Evolutionary conservation across 2,113 vertebrate genomes (phyloP), one percentile per base, ranked within the genome.

Genomic region (Holacanthus passer): DNA sequence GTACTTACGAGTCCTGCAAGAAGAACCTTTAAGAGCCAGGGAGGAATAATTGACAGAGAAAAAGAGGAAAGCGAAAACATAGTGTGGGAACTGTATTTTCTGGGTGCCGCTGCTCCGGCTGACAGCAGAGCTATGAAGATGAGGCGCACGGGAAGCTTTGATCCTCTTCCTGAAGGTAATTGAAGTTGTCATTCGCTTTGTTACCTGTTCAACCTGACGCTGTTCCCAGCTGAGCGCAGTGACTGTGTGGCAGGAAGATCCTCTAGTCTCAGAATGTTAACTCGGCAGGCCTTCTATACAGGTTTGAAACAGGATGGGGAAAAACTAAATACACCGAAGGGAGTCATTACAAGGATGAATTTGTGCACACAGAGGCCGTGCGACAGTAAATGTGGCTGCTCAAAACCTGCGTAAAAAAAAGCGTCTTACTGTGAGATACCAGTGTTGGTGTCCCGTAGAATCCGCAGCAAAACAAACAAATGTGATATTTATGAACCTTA

Each of bases 181-280:
- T 72, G 73, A 81, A 79, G 81, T 24, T 37, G 81, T 75, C 81
- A 13, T 47, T 63, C 20, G 58, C 74, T 84, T 84, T 88, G 75
- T 88, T 86, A 76, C 65, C 70, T 64, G 71, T 77, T 84, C 48
- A 70, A 59, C 71, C 75, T 69, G 62, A 68, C 79, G 81, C 73
- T 11, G 68, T 16, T 69, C 55, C 76, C 81, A 60, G 74, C 66
- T 29, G 73, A 81, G 81, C 65, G 3, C 32, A 37, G 41, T 1
- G 16, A 37, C 71, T 45, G 27, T 19, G 64, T 20, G 52, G 59
- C 69, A 58, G 52, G 39, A 32, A 32, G 9, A 58, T 31, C 35
- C 14, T 32, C 31, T 13, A 22, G 48, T 55, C 31, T 67, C 53
- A 24, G 2, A 58, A 48, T 24, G 39, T 77, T 56, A 64, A 64